Base-by-base conservation (phyloP, 2,888 invertebrate genomes). In the Epirrhoe tristata region DNA sequence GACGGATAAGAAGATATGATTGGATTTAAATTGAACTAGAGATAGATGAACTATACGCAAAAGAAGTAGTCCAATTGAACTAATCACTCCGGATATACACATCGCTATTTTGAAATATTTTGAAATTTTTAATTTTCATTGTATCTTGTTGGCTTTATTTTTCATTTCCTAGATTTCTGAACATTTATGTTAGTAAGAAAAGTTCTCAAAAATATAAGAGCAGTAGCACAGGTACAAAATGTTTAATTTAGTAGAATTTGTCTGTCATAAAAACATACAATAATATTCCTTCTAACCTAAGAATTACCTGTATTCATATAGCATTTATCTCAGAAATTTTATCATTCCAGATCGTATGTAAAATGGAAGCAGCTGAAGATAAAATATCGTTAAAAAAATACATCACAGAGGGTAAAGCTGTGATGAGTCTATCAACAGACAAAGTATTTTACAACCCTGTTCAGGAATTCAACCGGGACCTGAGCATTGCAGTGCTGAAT, bases 391-490 rank as follows among this genome's bases (percentile, higher is more conserved):
- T 43, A 31, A 67, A 63, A 17, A 91, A 90, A 74, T 85, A 85
- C 53, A 95, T 96, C 69, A 94, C 88, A 59, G 98, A 98, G 92
- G 98, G 98, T 0, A 94, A 95, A 77, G 98, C 98, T 0, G 95
- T 95, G 82, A 96, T 98, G 69, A 89, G 95, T 60, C 94, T 97
- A 1, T 93, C 94, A 53, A 88, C 91, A 1, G 96, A 96, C 46
- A 96, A 96, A 82, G 98, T 99, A 0, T 99, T 99, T 89, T 99
- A 99, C 84, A 99, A 99, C 91, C 98, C 99, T 0, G 99, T 99
- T 0, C 99, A 99, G 88, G 98, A 99, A 87, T 99, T 99, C 81
- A 99, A 99, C 86, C 94, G 99, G 72, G 99, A 99, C 91, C 91
- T 99, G 58, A 97, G 97, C 82, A 95, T 97, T 76, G 95, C 96